Percentiles rank a stretch among this genome's conserved stretches.
Conservation (phyloP, 2,797 vertebrate genomes). For the Danio jaintianensis region DNA sequence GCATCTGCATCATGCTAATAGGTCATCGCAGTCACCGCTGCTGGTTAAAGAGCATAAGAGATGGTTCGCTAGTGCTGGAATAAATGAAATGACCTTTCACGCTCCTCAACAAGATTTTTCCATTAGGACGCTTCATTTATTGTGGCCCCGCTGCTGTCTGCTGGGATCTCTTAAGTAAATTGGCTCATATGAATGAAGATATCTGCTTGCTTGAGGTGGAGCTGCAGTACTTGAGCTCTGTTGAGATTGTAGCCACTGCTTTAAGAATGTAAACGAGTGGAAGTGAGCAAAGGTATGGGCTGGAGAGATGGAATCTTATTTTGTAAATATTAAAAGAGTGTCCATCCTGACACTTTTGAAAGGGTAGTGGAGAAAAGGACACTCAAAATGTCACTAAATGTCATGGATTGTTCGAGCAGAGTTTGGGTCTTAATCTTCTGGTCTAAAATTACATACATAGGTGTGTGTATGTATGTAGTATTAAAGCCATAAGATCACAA, state of each 20-base stretch:
- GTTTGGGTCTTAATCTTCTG: slow-evolving; percentile 51
- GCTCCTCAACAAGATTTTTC: slow-evolving; percentile 27
- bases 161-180: slow-evolving; percentile 25
- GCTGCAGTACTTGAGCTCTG: not conserved
- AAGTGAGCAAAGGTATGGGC: not conserved
- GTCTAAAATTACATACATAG: slow-evolving; percentile 39
- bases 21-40: slow-evolving; percentile 22
- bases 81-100: slow-evolving; percentile 49
- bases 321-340: not conserved
- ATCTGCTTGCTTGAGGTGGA: not conserved
- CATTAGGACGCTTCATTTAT: slow-evolving; percentile 9
- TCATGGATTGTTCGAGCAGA: slow-evolving; percentile 63
- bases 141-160: not conserved
- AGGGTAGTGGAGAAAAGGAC: slow-evolving; percentile 30
- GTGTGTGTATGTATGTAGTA: too few relatives aligned
- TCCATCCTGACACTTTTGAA: slow-evolving; percentile 24
- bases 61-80: slow-evolving; percentile 20
- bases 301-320: not conserved
- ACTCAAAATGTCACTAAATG: slow-evolving; percentile 68
- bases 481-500: too few relatives aligned
- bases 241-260: not conserved
- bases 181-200: slow-evolving; percentile 19
- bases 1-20: slow-evolving; percentile 48
- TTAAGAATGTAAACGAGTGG: not conserved
- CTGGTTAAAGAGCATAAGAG: slow-evolving; percentile 18